These are phyloP conservation scores for Hirtodrosophila trivittata DNA, from an alignment of 2,888 invertebrate species.

Conservation along the genomic window DNA sequence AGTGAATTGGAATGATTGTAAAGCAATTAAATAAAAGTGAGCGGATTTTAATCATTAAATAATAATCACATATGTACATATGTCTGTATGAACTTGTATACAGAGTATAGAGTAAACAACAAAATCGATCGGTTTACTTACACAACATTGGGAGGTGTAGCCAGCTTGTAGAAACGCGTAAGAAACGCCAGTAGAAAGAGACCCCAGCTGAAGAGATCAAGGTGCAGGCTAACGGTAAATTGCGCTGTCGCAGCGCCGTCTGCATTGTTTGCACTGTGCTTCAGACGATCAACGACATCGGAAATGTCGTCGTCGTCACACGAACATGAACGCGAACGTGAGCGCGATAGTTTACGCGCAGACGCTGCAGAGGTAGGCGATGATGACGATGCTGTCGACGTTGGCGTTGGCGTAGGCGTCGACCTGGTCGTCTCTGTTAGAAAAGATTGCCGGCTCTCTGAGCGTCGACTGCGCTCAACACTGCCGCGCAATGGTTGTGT, in stretches of 20 bases:
- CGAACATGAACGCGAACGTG: constrained; percentile 55
- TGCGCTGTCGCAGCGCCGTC: constrained; percentile 18
- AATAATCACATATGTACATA: no score
- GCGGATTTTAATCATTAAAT: no score
- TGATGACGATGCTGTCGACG: constrained; percentile 10
- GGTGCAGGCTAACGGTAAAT: constrained; percentile 87
- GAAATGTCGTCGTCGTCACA: constrained; percentile 29
- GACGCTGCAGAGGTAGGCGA: constrained; percentile 31
- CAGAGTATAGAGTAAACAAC: no score
- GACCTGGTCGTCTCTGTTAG: constrained; percentile 29
- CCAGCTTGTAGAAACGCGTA: constrained; percentile 92
- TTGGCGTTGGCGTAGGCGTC: constrained; percentile 46
- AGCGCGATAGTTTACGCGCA: constrained; percentile 31
- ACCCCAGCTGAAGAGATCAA: constrained; percentile 90
- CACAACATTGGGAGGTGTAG: constrained; percentile 95
- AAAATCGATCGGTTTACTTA: no score
- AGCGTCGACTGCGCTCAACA: constrained; percentile 54
- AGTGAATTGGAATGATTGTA: no score
- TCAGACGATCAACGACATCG: constrained; percentile 31
- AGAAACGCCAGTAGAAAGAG: constrained; percentile 89
- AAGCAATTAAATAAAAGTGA: no score
- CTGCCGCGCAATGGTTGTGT: constrained; percentile 57
- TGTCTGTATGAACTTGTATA: no score
- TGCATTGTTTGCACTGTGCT: constrained; percentile 17
- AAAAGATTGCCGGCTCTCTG: constrained; percentile 66